phyloP scores from a whole-genome alignment of 2,113 vertebrate species.

The Oriolus oriolus region DNA sequence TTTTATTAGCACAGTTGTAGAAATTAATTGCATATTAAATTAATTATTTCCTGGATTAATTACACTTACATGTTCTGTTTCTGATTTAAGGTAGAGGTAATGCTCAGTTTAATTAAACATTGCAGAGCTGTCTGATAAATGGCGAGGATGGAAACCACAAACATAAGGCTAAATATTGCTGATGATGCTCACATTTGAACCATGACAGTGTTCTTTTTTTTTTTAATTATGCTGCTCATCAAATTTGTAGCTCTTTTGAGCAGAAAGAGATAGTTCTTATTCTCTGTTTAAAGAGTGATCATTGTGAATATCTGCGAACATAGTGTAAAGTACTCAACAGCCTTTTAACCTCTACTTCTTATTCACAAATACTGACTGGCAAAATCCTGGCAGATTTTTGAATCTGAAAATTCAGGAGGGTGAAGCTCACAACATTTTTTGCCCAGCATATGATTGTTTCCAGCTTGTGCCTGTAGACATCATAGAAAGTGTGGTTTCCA shows the following conservation, averaged over 20 bases:
- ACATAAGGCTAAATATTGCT: background rate
- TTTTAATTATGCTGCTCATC: background rate
- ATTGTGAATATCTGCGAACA: background rate
- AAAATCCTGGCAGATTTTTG: constrained; percentile 83
- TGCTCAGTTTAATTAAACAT: background rate
- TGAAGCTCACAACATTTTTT: constrained; percentile 98
- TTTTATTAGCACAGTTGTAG: background rate
- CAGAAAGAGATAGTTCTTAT: background rate
- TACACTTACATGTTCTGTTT: background rate
- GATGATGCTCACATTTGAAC: background rate
- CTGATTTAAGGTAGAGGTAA: background rate
- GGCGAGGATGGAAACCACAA: background rate
- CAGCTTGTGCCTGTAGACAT: constrained; percentile 97
- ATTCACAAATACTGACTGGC: constrained; percentile 41
- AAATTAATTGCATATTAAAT: background rate
- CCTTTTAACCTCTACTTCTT: constrained; percentile 10
- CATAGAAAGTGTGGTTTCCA: constrained; percentile 97
- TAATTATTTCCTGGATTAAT: constrained; percentile 24
- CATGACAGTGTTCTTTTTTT: background rate
- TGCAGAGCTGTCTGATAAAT: background rate
- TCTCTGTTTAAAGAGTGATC: background rate
- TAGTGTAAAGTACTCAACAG: background rate
- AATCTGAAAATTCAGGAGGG: constrained; percentile 99
- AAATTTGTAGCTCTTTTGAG: background rate
- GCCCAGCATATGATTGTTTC: constrained; percentile 95